Evolutionary conservation across 2,797 vertebrate species (phyloP).

Genomic region (Chaunax sp.): DNA sequence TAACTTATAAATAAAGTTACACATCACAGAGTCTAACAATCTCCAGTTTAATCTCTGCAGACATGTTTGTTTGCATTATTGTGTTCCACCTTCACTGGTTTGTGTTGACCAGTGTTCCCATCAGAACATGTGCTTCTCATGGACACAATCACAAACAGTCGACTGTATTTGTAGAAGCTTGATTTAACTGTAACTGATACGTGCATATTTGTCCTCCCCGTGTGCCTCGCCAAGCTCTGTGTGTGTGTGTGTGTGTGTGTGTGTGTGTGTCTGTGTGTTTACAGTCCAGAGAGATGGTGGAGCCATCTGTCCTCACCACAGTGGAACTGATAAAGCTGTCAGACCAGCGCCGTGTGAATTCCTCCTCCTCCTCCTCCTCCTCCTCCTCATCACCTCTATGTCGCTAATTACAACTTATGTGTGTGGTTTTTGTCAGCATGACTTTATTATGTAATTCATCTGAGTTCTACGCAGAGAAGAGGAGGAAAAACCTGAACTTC

Average conservation of each 20-base stretch:
- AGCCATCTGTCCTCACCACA: slow-evolving; percentile 72
- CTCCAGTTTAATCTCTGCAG: background rate
- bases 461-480: too few relatives aligned
- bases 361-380: slow-evolving; percentile 59
- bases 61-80: background rate
- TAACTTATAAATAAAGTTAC: too few relatives aligned
- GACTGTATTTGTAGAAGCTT: background rate
- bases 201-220: slow-evolving; percentile 3
- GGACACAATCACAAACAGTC: too few relatives aligned
- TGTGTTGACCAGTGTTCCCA: too few relatives aligned
- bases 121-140: too few relatives aligned
- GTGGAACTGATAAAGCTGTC: slow-evolving; percentile 69
- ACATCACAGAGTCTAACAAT: too few relatives aligned
- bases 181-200: background rate
- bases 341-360: slow-evolving; percentile 51
- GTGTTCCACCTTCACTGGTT: background rate
- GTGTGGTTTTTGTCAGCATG: slow-evolving; percentile 24
- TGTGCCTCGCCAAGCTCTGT: slow-evolving; percentile 2
- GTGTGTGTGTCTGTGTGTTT: slow-evolving; percentile 23
- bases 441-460: background rate
- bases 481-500: too few relatives aligned
- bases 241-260: slow-evolving; percentile 12
- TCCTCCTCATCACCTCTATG: slow-evolving; percentile 61
- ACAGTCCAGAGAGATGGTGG: slow-evolving; percentile 28
- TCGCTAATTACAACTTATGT: slow-evolving; percentile 53